phyloP scores from a whole-genome alignment of 2,888 invertebrate genomes.

The Crocallis elinguaria region DNA sequence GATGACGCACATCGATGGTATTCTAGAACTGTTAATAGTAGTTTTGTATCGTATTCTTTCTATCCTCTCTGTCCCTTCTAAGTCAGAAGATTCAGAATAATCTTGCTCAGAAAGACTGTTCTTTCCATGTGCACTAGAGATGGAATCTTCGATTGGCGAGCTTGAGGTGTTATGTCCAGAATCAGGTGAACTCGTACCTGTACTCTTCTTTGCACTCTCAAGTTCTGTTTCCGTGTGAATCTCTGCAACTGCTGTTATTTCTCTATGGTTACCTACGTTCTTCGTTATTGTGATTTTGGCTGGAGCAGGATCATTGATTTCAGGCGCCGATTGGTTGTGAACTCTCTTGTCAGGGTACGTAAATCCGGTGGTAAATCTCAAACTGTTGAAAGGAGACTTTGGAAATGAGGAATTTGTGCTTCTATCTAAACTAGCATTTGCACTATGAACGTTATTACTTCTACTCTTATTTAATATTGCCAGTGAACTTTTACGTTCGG shows the following conservation, averaged over 20 bases:
- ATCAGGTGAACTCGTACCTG: slow-evolving; percentile 91
- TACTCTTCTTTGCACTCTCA: slow-evolving; percentile 81
- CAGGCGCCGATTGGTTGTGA: slow-evolving; percentile 69
- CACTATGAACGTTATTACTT: slow-evolving; percentile 75
- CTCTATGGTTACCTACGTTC: slow-evolving; percentile 73
- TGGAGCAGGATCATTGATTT: slow-evolving; percentile 62
- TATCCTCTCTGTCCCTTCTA: slow-evolving; percentile 94
- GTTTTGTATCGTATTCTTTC: slow-evolving; percentile 94
- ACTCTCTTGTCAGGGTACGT: slow-evolving; percentile 66
- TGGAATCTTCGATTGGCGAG: slow-evolving; percentile 90
- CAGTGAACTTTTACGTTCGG: slow-evolving; percentile 92
- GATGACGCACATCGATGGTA: slow-evolving; percentile 96
- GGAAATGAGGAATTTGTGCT: slow-evolving; percentile 72
- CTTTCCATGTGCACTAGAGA: slow-evolving; percentile 88
- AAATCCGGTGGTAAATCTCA: slow-evolving; percentile 67
- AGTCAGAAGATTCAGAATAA: slow-evolving; percentile 93
- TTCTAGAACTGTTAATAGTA: slow-evolving; percentile 93
- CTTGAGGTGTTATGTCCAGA: slow-evolving; percentile 93
- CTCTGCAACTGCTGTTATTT: slow-evolving; percentile 85
- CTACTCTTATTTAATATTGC: slow-evolving; percentile 85
- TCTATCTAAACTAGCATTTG: slow-evolving; percentile 84
- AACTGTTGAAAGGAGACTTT: slow-evolving; percentile 72
- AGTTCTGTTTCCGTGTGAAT: slow-evolving; percentile 79
- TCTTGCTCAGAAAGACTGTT: slow-evolving; percentile 91
- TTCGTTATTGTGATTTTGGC: slow-evolving; percentile 73